These are phyloP conservation scores for Drosophila anomalata DNA, from an alignment of 2,888 invertebrate genomes.

Conservation along the genomic window DNA sequence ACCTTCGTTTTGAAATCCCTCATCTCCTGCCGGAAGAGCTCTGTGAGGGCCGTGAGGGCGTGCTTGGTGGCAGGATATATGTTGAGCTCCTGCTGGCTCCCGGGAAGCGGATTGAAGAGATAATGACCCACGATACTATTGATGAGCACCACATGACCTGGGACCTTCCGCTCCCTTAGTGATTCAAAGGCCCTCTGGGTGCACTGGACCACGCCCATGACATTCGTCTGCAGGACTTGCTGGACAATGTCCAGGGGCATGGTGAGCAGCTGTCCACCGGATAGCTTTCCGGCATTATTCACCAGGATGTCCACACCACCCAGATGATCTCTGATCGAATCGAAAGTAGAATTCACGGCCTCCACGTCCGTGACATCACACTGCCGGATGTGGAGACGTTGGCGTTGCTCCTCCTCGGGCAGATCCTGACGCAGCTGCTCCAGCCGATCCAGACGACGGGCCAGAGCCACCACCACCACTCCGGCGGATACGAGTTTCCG, in stretches of 20 bases:
- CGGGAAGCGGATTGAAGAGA: slow-evolving; percentile 72
- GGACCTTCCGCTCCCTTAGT: slow-evolving; percentile 81
- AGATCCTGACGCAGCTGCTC: slow-evolving; percentile 57
- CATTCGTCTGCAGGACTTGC: slow-evolving; percentile 84
- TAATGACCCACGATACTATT: slow-evolving; percentile 83
- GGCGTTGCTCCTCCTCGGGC: slow-evolving; percentile 33
- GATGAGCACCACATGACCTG: slow-evolving; percentile 84
- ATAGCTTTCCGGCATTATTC: slow-evolving; percentile 85
- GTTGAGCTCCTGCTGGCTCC: slow-evolving; percentile 68
- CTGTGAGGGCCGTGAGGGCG: slow-evolving; percentile 80
- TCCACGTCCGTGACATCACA: slow-evolving; percentile 85
- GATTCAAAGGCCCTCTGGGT: slow-evolving; percentile 83
- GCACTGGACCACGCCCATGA: slow-evolving; percentile 84
- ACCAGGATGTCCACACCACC: slow-evolving; percentile 86
- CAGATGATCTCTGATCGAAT: slow-evolving; percentile 83
- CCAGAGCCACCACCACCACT: slow-evolving; percentile 85
- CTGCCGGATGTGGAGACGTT: slow-evolving; percentile 48
- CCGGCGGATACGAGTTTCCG: slow-evolving; percentile 84
- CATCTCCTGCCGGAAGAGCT: slow-evolving; percentile 81
- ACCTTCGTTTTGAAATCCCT: slow-evolving; percentile 66
- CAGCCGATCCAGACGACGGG: slow-evolving; percentile 83
- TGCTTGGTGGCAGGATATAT: slow-evolving; percentile 80
- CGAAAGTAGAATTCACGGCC: slow-evolving; percentile 85
- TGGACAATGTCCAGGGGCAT: slow-evolving; percentile 58
- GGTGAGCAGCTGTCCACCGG: slow-evolving; percentile 62